phyloP scores from a whole-genome alignment of 2,113 vertebrate genomes.

The Melanerpes aurifrons region DNA sequence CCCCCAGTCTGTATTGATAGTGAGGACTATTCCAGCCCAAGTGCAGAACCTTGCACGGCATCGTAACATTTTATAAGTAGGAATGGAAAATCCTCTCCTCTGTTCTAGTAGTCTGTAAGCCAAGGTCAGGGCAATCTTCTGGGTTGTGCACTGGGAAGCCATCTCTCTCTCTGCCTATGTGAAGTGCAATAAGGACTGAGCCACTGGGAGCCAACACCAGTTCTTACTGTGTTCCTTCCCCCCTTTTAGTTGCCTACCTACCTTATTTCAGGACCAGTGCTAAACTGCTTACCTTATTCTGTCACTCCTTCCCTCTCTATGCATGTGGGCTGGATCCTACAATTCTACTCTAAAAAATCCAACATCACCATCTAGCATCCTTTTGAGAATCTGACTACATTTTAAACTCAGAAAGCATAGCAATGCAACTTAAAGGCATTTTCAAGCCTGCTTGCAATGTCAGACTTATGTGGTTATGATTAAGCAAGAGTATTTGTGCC shows the following conservation, averaged over 20 bases:
- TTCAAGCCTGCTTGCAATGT: background rate
- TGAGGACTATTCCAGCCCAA: too few relatives aligned
- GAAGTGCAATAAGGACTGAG: background rate
- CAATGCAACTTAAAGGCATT: background rate
- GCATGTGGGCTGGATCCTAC: rapidly evolving
- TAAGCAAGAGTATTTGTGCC: background rate
- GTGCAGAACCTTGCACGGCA: background rate
- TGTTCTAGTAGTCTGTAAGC: background rate
- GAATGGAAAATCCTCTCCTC: background rate
- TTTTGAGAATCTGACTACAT: background rate
- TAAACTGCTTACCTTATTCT: background rate
- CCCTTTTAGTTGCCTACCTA: background rate
- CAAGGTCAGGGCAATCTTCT: background rate
- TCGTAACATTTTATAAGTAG: background rate
- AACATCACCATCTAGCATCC: background rate
- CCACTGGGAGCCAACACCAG: background rate
- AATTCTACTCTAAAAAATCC: background rate
- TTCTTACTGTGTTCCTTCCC: background rate
- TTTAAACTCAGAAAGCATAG: background rate
- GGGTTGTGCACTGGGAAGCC: background rate
- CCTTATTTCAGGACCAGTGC: background rate
- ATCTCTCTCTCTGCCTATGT: background rate
- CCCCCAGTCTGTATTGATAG: too few relatives aligned
- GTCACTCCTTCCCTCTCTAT: background rate
- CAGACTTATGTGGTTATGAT: background rate